Evolutionary conservation across 2,888 invertebrate species (phyloP), one percentile per base, ranked within the genome.

Genomic region (Vandiemenella viatica): DNA sequence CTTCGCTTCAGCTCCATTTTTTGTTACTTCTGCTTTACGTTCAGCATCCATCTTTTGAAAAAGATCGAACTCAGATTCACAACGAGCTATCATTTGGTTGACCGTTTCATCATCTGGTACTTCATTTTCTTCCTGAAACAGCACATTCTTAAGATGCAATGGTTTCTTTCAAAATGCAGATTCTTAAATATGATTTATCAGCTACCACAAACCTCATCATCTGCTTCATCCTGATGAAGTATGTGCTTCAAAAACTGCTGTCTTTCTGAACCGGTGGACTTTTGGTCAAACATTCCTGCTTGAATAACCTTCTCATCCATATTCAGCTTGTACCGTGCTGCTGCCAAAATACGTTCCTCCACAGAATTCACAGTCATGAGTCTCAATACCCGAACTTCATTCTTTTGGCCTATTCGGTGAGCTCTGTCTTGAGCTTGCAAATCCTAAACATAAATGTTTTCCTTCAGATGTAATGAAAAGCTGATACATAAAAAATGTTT

Each of bases 301-400:
- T 78, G 76, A 56, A 78, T 78, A 50, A 78, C 77, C 61, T 79
- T 79, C 59, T 77, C 77, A 58, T 79, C 78, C 55, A 78, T 74
- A 58, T 79, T 78, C 48, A 79, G 62, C 59, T 78, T 78, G 63
- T 75, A 77, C 20, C 67, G 62, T n/a, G 78, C 78, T 20, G 77
- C 77, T 10, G 77, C 77, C 48, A 77, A 62, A 57, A 78, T 78
- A 50, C 73, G 64, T 61, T 78, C 78, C 58, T 78, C 78, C 3
- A 78, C 75, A 10, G 76, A 74, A 61, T 77, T 76, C 4, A 77
- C 76, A 0, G 76, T 76, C 67, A 77, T 75, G 50, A 78, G 62
- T 23, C 78, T 65, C 22, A 79, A 61, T 17, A 78, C 78, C 17
- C 77, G 65, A 18, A 78, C 75, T 63, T 78, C 78, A 57, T 76